Base-by-base conservation (phyloP, 2,888 invertebrate species). In the Venusia cambrica region DNA sequence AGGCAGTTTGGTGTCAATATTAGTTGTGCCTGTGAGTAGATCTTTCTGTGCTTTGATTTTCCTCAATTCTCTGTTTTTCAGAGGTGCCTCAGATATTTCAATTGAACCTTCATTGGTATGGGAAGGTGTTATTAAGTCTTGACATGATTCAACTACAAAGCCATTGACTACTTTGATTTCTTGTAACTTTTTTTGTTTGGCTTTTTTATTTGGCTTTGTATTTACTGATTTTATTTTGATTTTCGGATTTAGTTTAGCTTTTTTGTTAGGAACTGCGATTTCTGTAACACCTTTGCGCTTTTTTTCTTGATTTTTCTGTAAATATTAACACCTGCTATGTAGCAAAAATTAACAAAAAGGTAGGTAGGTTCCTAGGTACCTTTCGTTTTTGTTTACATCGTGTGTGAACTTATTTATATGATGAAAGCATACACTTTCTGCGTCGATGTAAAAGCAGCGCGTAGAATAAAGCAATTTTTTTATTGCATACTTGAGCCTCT, bases 121-220 rank as follows among this genome's bases (percentile, higher is more conserved):
- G 2, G 80, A 77, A 6, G 76, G 77, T 44, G 62, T 16, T n/a
- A 29, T 54, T 0, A 45, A 38, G 2, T 48, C 45, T 1, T 53
- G 38, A 42, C 73, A 76, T 7, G 64, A 34, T 62, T 84, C 83
- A 3, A 84, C 84, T 12, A 67, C 41, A 57, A 83, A 85, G 3
- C 87, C 87, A 40, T 83, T 83, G 8, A 55, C 57, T 12, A 74
- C 38, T 66, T 10, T 40, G 5, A 15, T 24, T 19, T 27, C 18
- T 9, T 12, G n/a, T 18, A 1, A 3, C 10, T 11, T 14, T 39
- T 14, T 35, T 18, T 1, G 20, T 15, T 22, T 19, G 5, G 5
- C 7, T 32, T 27, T 26, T 9, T 18, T 14, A 2, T 1, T n/a
- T 4, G 22, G n/a, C n/a, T 20, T 11, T 7, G 7, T 8, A 6